phyloP scores from a whole-genome alignment of 2,888 invertebrate species.

The Rhodophaea formosa region DNA sequence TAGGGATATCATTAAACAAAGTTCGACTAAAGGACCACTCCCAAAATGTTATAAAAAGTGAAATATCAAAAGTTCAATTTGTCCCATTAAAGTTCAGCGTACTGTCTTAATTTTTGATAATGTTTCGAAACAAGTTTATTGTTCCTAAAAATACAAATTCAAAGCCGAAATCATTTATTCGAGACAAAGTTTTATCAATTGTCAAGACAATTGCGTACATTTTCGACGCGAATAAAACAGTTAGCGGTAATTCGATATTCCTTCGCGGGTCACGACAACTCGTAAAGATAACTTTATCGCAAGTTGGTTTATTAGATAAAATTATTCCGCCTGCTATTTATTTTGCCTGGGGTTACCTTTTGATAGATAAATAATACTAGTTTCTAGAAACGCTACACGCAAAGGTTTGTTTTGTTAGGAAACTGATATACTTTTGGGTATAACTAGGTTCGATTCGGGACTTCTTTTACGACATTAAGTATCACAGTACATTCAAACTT shows the following conservation, averaged over 20 bases:
- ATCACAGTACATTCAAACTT: no score
- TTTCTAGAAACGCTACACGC: conserved; percentile 7
- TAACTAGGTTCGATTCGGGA: background rate
- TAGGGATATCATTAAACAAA: no score
- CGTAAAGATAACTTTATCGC: conserved; percentile 26
- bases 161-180: conserved; percentile 6
- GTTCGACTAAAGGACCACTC: no score
- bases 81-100: no score
- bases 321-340: conserved; percentile 14
- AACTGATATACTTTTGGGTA: background rate
- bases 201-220: conserved; percentile 13
- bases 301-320: conserved; percentile 22
- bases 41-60: no score
- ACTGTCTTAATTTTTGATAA: no score
- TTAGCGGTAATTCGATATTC: conserved; percentile 17
- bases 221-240: conserved; percentile 16
- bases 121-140: background rate
- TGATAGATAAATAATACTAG: conserved; percentile 3
- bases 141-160: background rate
- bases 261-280: conserved; percentile 30
- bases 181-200: conserved; percentile 13
- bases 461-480: no score
- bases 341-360: background rate
- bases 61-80: no score
- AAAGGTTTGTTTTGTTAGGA: background rate